Evolutionary conservation across 2,113 vertebrate species (phyloP), one percentile per base, ranked within the genome.

Genomic region (Genyomyrus donnyi): DNA sequence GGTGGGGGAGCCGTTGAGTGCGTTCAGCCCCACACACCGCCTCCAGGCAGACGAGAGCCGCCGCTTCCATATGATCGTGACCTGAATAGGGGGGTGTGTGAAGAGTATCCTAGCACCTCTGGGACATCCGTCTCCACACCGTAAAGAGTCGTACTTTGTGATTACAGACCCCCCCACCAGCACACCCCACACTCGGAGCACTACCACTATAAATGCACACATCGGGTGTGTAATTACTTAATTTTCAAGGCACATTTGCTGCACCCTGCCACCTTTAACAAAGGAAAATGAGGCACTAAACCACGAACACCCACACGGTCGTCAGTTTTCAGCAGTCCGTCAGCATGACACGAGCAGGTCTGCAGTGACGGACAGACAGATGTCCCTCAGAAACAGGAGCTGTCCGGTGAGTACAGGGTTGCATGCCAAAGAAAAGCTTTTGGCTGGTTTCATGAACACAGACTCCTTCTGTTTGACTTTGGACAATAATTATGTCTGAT

Each of bases 191-290:
- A 87, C n/a, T 56, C 19, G 3, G 2, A 53, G 89, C 91, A 42
- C 93, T 91, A 92, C 94, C 95, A 95, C 96, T 96, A 95, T 95
- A 95, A 97, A 95, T 94, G 93, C 96, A 96, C 94, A 95, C 96
- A 96, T 96, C 96, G 96, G 96, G 92, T 95, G 95, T 95, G 95
- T 97, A 97, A 97, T 97, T 97, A 96, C 97, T 97, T 95, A 94
- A 97, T 97, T 97, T 97, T 96, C 95, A 97, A 97, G 97, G 97
- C 97, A 97, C 97, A 97, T 97, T 96, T 96, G 94, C 94, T 95
- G 94, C 95, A 95, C 95, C 91, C 95, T 97, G 97, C 97, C 96
- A 96, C 94, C 94, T 95, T 94, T 94, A 95, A 96, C 96, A 94
- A 93, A 31, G 93, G 93, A 95, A 96, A 96, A 95, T 95, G 95